phyloP scores from a whole-genome alignment of 2,888 invertebrate genomes.

The Aphodius sticticus region DNA sequence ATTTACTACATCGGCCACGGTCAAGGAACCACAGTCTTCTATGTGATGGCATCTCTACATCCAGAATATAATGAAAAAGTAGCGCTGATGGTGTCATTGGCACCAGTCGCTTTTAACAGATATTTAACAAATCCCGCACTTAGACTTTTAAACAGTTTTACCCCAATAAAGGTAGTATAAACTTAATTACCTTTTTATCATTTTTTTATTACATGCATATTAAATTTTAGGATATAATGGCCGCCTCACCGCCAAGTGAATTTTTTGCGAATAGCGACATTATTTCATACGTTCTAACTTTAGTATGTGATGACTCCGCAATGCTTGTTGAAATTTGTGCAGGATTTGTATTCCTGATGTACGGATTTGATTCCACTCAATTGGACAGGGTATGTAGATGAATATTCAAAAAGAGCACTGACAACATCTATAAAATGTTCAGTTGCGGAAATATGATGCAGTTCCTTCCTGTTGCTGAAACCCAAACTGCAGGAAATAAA shows the following conservation, averaged over 20 bases:
- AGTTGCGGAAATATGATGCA: too few relatives aligned
- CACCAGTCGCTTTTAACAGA: conserved; percentile 51
- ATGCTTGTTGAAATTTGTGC: conserved; percentile 18
- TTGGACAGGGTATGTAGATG: not conserved
- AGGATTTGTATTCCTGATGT: conserved; percentile 7
- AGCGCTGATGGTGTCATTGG: conserved; percentile 53
- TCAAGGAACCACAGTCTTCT: conserved; percentile 64
- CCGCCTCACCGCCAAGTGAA: not conserved
- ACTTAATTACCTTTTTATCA: not conserved
- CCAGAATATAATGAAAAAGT: conserved; percentile 58
- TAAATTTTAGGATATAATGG: conserved; percentile 12
- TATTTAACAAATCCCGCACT: not conserved
- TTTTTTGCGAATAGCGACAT: not conserved
- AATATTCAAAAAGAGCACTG: not conserved
- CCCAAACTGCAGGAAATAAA: too few relatives aligned
- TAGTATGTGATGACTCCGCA: conserved; percentile 11
- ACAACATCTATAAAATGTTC: too few relatives aligned
- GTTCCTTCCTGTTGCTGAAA: too few relatives aligned
- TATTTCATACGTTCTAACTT: not conserved
- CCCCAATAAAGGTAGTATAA: not conserved
- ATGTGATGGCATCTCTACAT: conserved; percentile 58
- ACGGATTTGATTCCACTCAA: conserved; percentile 10
- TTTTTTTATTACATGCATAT: not conserved
- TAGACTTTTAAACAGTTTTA: not conserved
- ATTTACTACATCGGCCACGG: conserved; percentile 71